Base-by-base conservation (phyloP, 2,888 invertebrate species). In the Esperia sulphurella region DNA sequence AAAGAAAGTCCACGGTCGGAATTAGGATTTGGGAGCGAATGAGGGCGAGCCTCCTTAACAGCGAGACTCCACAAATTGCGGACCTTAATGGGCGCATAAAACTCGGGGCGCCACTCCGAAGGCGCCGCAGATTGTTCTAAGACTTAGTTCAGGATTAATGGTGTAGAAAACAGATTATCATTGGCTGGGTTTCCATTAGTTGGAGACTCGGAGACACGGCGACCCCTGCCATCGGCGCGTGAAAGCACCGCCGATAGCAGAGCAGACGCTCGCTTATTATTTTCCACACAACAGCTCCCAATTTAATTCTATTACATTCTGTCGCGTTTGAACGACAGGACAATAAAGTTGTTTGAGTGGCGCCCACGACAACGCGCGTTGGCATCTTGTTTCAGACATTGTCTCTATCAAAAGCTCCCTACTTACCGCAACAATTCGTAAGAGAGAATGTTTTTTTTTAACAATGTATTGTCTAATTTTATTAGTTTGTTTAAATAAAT, bases 121-220 rank as follows among this genome's bases (percentile, higher is more conserved):
- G 83, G 84, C 85, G 10, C 88, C 88, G 68, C 88, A 88, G 88
- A 87, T 86, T 85, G 85, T 79, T 71, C 87, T 83, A 75, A 87
- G 88, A 83, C 87, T 88, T 88, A 90, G 85, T 87, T 85, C 75
- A 83, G 89, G 90, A 90, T 90, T 90, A 90, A 90, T 90, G 90
- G 88, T 88, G 88, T 87, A 89, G 90, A 90, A 90, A 90, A 88
- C 89, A 90, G 90, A 90, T 90, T 90, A 90, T 90, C 90, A 90
- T 90, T 89, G 87, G 85, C 83, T 75, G 84, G 83, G 83, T 87
- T 87, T 87, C 88, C 83, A 87, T 87, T 88, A 86, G 81, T 71
- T 45, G 29, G 45, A 13, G 21, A 21, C 21, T 71, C 39, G 29
- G 45, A 13, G 21, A 21, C 21, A 21, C 21, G 65, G 52, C 74